Conservation (phyloP, 2,797 vertebrate species). For the Nyctalus aviator region DNA sequence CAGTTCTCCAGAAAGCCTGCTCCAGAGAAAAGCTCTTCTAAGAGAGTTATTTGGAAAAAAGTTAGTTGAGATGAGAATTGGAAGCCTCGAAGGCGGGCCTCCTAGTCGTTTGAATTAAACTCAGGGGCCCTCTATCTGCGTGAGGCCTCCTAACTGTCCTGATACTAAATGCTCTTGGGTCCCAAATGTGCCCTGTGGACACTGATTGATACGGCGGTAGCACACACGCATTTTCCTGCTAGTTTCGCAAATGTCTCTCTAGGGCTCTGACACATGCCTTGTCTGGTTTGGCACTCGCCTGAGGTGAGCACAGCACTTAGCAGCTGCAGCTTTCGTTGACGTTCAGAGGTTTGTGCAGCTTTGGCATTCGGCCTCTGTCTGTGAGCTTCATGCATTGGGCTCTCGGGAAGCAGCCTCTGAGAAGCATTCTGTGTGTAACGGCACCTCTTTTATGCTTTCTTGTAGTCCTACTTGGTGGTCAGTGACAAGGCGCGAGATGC, state of each 20-base stretch:
- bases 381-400: background rate
- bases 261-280: rapidly evolving
- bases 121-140: background rate
- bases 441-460: slow-evolving; percentile 63
- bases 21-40: background rate
- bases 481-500: slow-evolving; percentile 94
- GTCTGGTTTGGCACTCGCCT: rapidly evolving
- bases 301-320: background rate
- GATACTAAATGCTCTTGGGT: too few relatives aligned
- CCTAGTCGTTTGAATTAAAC: too few relatives aligned
- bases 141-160: background rate
- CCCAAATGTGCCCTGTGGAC: background rate
- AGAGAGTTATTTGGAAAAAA: background rate
- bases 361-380: background rate
- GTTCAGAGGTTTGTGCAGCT: too few relatives aligned
- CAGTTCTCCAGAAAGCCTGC: background rate
- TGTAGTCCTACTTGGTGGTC: slow-evolving; percentile 94
- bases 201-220: too few relatives aligned
- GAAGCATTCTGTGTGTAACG: rapidly evolving
- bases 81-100: background rate
- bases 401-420: background rate
- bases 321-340: background rate
- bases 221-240: background rate
- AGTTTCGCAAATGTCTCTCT: background rate
- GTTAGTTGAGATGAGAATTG: background rate